Percentiles rank a stretch among this genome's conserved stretches.
Conservation (phyloP, 1,140 invertebrate species). For the Anthonomus grandis region DNA sequence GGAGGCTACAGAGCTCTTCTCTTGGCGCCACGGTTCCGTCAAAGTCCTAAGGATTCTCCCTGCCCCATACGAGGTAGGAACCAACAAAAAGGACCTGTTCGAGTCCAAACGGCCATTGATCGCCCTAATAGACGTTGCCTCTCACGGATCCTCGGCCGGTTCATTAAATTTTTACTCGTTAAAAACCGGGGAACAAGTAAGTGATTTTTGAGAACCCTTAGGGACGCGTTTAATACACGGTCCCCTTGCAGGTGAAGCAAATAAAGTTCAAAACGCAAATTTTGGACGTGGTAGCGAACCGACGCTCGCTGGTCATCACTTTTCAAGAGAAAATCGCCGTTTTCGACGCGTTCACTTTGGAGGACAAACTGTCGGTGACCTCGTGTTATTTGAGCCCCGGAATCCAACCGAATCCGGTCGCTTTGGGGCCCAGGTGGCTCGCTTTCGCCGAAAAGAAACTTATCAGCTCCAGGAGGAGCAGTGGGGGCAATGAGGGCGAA, state of each 20-base stretch:
- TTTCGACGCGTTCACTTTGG: conserved; percentile 84
- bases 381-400: conserved; percentile 88
- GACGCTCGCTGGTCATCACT: conserved; percentile 76
- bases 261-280: conserved; percentile 92
- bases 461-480: conserved; percentile 76
- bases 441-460: conserved; percentile 84
- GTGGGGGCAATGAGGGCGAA: conserved; percentile 75
- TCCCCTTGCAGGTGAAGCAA: conserved; percentile 62
- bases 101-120: conserved; percentile 78
- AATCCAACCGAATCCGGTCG: conserved; percentile 82
- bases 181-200: conserved; percentile 80
- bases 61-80: conserved; percentile 57
- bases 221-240: background rate
- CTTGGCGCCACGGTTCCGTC: conserved; percentile 84
- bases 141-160: conserved; percentile 77
- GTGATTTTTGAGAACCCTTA: conserved; percentile 2
- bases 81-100: conserved; percentile 58
- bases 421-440: conserved; percentile 78
- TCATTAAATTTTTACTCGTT: conserved; percentile 88
- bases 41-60: conserved; percentile 79
- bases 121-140: conserved; percentile 80
- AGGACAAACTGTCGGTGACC: conserved; percentile 81
- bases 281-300: conserved; percentile 81
- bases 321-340: conserved; percentile 88
- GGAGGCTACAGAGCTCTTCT: conserved; percentile 87